Percentiles rank a stretch among this genome's conserved stretches.
phyloP scores from a whole-genome alignment of 2,888 invertebrate species.

The Scrobipalpa costella region DNA sequence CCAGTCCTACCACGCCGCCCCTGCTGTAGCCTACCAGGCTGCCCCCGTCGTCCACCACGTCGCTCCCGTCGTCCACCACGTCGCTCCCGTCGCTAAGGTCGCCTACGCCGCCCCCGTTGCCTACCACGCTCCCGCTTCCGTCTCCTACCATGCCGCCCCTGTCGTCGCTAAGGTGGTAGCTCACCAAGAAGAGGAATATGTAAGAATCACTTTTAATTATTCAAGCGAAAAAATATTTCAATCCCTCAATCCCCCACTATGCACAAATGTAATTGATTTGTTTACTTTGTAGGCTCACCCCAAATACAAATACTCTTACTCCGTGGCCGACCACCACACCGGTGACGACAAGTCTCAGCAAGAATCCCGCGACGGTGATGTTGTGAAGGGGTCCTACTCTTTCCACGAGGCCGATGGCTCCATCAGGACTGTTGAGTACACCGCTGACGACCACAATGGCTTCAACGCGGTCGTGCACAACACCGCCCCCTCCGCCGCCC shows the following conservation, averaged over 20 bases:
- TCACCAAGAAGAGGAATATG: constrained; percentile 40
- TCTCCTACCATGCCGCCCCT: constrained; percentile 39
- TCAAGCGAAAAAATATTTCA: neutral
- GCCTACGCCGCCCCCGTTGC: constrained; percentile 41
- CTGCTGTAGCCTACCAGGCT: constrained; percentile 47
- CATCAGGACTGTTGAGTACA: constrained; percentile 78
- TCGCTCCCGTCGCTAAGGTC: constrained; percentile 39
- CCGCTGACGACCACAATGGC: too few relatives aligned
- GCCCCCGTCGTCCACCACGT: constrained; percentile 50
- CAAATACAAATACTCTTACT: constrained; percentile 78
- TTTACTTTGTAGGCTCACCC: constrained; percentile 58
- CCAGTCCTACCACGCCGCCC: constrained; percentile 40
- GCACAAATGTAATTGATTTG: constrained; percentile 35
- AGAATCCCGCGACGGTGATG: constrained; percentile 77
- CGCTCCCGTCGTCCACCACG: constrained; percentile 39
- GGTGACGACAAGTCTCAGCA: constrained; percentile 81
- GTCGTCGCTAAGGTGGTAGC: constrained; percentile 44
- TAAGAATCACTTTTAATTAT: neutral
- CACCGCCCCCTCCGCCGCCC: constrained; percentile 39
- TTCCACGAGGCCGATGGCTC: constrained; percentile 80
- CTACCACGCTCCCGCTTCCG: constrained; percentile 38
- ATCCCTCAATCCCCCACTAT: too few relatives aligned
- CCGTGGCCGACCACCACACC: constrained; percentile 79
- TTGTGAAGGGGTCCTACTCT: constrained; percentile 78
- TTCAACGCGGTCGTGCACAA: constrained; percentile 35